phyloP scores from a whole-genome alignment of 2,113 vertebrate species.

The Helogale parvula region DNA sequence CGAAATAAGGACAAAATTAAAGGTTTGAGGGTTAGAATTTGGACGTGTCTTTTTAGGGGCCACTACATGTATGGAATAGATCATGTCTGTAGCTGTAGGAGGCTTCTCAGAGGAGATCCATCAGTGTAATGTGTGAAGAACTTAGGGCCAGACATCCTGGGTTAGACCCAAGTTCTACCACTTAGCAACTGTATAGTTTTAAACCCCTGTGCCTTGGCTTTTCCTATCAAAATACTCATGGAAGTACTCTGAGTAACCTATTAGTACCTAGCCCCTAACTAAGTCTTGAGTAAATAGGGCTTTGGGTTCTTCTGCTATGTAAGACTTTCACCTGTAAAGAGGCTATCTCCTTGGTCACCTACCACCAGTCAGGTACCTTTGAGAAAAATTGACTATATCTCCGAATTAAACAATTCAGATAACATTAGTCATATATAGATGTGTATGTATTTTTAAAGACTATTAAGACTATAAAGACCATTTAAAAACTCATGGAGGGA shows the following conservation, averaged over 20 bases:
- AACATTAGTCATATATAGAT: neutral
- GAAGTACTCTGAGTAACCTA: neutral
- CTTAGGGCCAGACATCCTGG: neutral
- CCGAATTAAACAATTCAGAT: constrained; percentile 19
- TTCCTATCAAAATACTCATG: neutral
- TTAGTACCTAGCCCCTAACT: neutral
- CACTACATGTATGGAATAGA: neutral
- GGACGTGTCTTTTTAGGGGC: neutral
- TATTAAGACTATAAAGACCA: neutral
- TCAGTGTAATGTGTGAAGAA: neutral
- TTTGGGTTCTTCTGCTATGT: neutral
- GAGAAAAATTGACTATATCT: constrained; percentile 20
- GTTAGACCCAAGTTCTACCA: neutral
- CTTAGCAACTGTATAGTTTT: neutral
- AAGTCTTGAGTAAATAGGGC: neutral
- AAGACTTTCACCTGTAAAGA: neutral
- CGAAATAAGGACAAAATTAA: neutral
- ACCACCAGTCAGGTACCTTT: neutral
- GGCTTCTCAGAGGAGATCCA: neutral
- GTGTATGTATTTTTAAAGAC: neutral
- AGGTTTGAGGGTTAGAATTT: neutral
- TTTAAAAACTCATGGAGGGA: neutral
- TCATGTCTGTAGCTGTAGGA: neutral
- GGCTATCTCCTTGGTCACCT: neutral
- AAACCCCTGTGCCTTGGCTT: neutral